Evolutionary conservation across 2,888 invertebrate species (phyloP), one percentile per base, ranked within the genome.

Genomic region (Acanthosepion pharaonis): DNA sequence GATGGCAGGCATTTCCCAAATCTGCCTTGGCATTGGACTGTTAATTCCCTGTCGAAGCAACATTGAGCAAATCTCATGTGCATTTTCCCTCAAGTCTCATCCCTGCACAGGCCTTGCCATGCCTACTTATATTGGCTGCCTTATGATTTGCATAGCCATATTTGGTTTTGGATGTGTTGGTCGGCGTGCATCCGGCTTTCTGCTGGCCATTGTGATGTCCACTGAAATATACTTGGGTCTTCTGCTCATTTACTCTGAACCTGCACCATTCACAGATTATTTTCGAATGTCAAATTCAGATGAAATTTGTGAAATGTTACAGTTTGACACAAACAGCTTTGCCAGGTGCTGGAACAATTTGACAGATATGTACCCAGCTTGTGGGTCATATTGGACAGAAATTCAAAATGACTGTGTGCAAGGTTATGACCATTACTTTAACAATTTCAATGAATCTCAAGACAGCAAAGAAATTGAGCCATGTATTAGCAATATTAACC

Each of bases 161-260:
- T 94, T 94, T 33, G 94, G 94, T 20, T 94, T 94, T 94, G 94
- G 94, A n/a, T 94, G 51, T 94, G 53, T 94, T 55, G 94, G 94
- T 42, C 94, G 94, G 15, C 55, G 64, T 18, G 94, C 94, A 18
- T n/a, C 64, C 5, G 94, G 53, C 18, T 53, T 94, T 33, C 23
- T 94, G 42, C 20, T 94, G 25, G 92, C 92, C 51, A 92, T 92
- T 28, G 92, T 51, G n/a, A 92, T 92, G 92, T 28, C 92, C n/a
- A 51, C 92, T 5, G 92, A 92, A n/a, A 92, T 92, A 18, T 92
- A 92, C 25, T n/a, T 92, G 28, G 92, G 92, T 28, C 42, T 92
- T n/a, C 15, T 92, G n/a, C 51, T 51, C n/a, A 92, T 92, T 42
- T 92, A 92, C n/a, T 6, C 92, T 8, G 92, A 92, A 92, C 28